These are phyloP conservation scores for Pelobates cultripes DNA, from an alignment of 2,797 vertebrate genomes.

Conservation along the genomic window DNA sequence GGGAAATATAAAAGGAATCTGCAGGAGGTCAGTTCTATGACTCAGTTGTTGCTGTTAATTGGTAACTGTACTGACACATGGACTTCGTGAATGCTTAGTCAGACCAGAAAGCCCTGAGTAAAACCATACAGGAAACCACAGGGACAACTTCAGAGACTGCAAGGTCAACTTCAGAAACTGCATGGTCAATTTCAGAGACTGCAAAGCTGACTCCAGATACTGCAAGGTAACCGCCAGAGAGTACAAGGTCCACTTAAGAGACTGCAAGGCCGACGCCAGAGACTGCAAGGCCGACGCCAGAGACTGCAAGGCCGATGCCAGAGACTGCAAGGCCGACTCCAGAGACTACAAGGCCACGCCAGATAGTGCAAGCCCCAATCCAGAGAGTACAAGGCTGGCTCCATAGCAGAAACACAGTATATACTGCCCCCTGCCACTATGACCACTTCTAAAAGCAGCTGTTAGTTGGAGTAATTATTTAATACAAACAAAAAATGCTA, in stretches of 20 bases:
- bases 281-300: background rate
- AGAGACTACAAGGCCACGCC: background rate
- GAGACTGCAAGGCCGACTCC: background rate
- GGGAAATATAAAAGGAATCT: background rate
- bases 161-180: no score
- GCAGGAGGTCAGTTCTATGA: background rate
- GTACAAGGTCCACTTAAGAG: no score
- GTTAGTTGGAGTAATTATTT: no score
- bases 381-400: background rate
- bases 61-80: background rate
- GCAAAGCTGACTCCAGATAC: background rate
- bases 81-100: background rate
- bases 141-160: no score
- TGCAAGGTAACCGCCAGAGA: no score
- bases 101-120: background rate
- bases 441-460: no score
- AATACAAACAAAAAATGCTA: no score
- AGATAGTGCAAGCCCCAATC: background rate
- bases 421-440: no score
- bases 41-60: background rate
- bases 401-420: background rate
- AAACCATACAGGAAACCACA: background rate
- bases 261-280: background rate
- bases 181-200: no score
- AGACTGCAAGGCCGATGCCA: no score